Evolutionary conservation across 2,113 vertebrate species (phyloP).

Genomic region (Aegypius monachus): DNA sequence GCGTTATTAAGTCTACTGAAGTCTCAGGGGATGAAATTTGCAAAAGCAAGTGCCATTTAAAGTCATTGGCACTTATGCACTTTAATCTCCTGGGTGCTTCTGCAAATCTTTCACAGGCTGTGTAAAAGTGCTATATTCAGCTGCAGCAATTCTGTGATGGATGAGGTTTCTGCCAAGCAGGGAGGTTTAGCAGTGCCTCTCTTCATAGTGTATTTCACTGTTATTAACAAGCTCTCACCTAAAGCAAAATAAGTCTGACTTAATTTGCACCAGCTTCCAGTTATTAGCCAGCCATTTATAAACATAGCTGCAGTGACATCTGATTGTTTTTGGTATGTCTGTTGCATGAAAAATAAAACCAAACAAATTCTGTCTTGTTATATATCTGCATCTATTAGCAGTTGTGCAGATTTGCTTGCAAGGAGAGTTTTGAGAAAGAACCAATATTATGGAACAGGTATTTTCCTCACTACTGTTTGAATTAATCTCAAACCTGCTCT

Average conservation of each 20-base stretch:
- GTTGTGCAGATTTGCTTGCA: neutral
- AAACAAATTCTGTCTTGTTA: neutral
- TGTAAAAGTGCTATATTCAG: slow-evolving; percentile 22
- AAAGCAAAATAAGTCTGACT: slow-evolving; percentile 24
- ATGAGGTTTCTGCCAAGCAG: slow-evolving; percentile 24
- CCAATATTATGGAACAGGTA: neutral
- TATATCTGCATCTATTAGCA: neutral
- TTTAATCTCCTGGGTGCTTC: slow-evolving; percentile 52
- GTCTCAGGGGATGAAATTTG: slow-evolving; percentile 12
- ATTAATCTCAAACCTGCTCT: neutral
- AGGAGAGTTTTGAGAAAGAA: neutral
- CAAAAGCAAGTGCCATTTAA: slow-evolving; percentile 44
- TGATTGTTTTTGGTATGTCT: neutral
- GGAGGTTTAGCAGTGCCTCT: neutral
- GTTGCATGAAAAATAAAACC: neutral
- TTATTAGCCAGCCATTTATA: neutral
- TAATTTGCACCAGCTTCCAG: slow-evolving; percentile 6
- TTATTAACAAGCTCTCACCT: slow-evolving; percentile 36
- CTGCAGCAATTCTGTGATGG: neutral
- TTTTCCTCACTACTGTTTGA: neutral
- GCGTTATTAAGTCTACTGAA: neutral
- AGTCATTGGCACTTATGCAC: slow-evolving; percentile 26
- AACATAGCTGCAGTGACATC: neutral
- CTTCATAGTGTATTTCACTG: neutral
- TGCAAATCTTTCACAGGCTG: slow-evolving; percentile 25